These are phyloP conservation scores for Cephus pygmeus DNA, from an alignment of 2,888 invertebrate species.

Conservation along the genomic window DNA sequence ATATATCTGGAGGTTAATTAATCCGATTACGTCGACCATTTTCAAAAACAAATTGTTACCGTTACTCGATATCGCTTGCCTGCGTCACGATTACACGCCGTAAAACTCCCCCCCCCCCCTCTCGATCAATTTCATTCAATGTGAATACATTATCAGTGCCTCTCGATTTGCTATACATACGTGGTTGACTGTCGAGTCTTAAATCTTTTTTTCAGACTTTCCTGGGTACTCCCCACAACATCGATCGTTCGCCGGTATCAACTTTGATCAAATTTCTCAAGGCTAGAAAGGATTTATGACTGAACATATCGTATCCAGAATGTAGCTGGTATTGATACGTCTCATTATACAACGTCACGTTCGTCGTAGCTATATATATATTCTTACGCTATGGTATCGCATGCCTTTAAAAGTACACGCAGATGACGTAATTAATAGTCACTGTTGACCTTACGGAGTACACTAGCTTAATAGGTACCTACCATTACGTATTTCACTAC, in stretches of 20 bases:
- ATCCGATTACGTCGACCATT: background rate
- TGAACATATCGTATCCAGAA: background rate
- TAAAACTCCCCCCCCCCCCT: background rate
- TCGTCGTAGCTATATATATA: background rate
- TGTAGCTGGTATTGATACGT: background rate
- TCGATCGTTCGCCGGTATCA: background rate
- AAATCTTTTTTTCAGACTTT: background rate
- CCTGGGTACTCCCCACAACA: background rate
- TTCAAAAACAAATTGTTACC: background rate
- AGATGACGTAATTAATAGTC: constrained; percentile 44
- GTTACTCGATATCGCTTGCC: background rate
- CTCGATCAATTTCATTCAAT: background rate
- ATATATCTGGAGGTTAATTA: background rate
- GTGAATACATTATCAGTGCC: background rate
- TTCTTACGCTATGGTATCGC: background rate
- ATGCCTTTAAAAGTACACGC: constrained; percentile 19
- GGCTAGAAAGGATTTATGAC: background rate
- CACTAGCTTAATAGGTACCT: constrained; percentile 30
- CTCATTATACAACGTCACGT: background rate
- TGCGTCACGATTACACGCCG: background rate
- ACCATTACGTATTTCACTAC: constrained; percentile 37
- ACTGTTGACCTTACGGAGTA: constrained; percentile 48
- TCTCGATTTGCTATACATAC: background rate
- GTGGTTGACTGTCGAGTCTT: background rate
- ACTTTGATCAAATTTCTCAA: background rate